Evolutionary conservation across 1,140 invertebrate species (phyloP), one percentile per base, ranked within the genome.

Genomic region (Drosophila bipectinata): DNA sequence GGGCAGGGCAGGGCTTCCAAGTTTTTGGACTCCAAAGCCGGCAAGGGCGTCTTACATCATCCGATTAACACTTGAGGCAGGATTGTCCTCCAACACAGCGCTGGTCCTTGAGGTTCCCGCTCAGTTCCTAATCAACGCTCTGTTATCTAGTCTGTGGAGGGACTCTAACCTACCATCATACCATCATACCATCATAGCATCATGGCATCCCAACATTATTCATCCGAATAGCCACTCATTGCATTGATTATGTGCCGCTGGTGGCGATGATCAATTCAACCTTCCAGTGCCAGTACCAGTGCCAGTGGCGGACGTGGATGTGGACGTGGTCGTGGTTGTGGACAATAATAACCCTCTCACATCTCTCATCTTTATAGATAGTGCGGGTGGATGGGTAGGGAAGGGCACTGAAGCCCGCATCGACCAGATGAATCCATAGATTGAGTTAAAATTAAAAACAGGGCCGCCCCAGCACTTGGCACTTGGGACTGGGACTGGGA

Each of bases 181-280:
- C 21, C 21, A 21, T 21, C 21, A 21, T 21, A 21, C 21, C 2
- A 18, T 18, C 18, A 18, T 18, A 1, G 18, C 2, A 18, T 18
- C 18, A 18, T 18, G 1, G 18, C 2, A 21, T 21, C 21, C 21
- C 21, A 21, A 3, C 21, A 21, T 21, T 3, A 21, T 21, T 21
- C 21, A 21, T 21, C 21, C 21, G 21, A 21, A 21, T 21, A 21
- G 14, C 14, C 6, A 18, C 37, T 55, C 62, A 18, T 32, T 47
- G 39, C 57, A 51, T 45, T 62, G 58, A 59, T 60, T 81, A 28
- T 7, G 59, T 63, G 56, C 28, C 41, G 37, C 45, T 48, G 26
- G 18, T 18, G 18, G 18, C 18, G 53, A 18, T 28, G 76, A 85
- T 85, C 74, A 87, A 82, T 85, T 85, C 76, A 87, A 85, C 82